A percentile compares a stretch with the other conserved stretches of the same genome.
Conservation (phyloP, 2,113 vertebrate species). For the Spea bombifrons region DNA sequence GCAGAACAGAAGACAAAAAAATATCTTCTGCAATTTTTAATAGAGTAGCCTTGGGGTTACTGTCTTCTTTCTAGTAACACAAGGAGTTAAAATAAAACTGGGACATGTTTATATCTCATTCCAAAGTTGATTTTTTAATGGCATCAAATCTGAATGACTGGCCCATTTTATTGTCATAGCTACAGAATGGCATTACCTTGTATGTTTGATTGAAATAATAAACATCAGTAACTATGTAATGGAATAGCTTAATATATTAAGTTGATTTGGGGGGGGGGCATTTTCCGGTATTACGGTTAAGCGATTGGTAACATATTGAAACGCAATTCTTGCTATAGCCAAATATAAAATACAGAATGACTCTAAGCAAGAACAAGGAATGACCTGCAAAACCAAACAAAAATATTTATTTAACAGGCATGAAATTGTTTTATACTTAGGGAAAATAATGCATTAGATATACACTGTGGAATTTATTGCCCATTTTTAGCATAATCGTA, state of each 20-base stretch:
- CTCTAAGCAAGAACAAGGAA: no score
- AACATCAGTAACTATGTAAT: not conserved
- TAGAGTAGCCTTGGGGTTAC: not conserved
- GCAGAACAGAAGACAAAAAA: not conserved
- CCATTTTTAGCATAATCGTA: no score
- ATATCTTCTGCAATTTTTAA: slow-evolving; percentile 7
- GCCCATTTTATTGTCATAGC: not conserved
- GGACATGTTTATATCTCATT: not conserved
- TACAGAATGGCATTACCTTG: not conserved
- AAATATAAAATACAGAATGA: no score
- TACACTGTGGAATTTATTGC: no score
- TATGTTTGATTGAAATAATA: not conserved
- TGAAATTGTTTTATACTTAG: no score
- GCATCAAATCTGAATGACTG: not conserved
- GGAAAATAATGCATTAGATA: no score
- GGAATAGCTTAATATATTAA: not conserved
- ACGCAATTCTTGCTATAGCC: no score
- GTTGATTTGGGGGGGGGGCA: not conserved
- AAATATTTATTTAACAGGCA: no score
- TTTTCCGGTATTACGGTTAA: no score
- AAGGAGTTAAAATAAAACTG: not conserved
- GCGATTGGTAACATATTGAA: no score
- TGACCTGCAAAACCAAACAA: no score
- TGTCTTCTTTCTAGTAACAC: not conserved
- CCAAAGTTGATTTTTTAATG: not conserved